These are phyloP conservation scores for Macaca fascicularis DNA, from an alignment of 2,113 vertebrate species.

Conservation along the genomic window T2T-MFA8v1.1 NC_088390.1:67121001-67121500, in stretches of 20 bases:
- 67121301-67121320: neutral
- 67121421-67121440: neutral
- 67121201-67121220: neutral
- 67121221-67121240: constrained; percentile 19
- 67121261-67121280: neutral
- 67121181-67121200: neutral
- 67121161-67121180: neutral
- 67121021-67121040: neutral
- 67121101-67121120: neutral
- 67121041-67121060: neutral
- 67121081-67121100: neutral
- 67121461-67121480: neutral
- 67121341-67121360: neutral
- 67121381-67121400: neutral
- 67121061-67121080: constrained; percentile 8
- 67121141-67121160: constrained; percentile 30
- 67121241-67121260: neutral
- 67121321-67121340: neutral
- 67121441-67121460: neutral
- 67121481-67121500: neutral
- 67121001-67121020: neutral
- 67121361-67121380: neutral
- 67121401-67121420: neutral
- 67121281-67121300: constrained; percentile 12
- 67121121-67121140: neutral